These are phyloP conservation scores for Urophycis tenuis DNA, from an alignment of 2,797 vertebrate species.

Conservation along the genomic window DNA sequence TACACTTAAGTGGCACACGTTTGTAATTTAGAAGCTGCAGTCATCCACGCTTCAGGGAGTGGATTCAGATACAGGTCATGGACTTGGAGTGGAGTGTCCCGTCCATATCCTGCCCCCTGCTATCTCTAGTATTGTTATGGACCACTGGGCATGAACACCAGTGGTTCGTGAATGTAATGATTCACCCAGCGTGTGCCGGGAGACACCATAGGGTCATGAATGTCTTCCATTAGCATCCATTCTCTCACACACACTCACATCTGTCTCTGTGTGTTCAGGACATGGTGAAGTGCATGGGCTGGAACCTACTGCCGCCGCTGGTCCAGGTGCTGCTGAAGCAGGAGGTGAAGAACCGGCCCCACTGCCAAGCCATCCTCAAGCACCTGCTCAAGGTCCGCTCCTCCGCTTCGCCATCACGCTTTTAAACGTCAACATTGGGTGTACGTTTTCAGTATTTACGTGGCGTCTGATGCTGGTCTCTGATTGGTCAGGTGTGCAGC, in stretches of 20 bases:
- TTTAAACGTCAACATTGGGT: constrained; percentile 37
- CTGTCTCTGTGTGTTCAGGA: constrained; percentile 59
- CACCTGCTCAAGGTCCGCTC: constrained; percentile 76
- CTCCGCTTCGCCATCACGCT: not conserved
- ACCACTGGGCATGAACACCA: not conserved
- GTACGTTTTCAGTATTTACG: constrained; percentile 31
- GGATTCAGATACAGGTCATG: not conserved
- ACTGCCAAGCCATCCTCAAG: constrained; percentile 79
- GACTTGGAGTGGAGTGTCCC: too few species aligned
- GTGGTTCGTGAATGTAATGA: not conserved
- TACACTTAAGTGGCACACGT: too few species aligned
- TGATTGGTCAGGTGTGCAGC: constrained; percentile 77
- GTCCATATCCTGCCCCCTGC: not conserved
- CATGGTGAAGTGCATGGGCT: constrained; percentile 85
- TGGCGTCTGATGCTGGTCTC: constrained; percentile 22
- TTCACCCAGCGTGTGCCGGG: not conserved
- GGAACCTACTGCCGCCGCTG: constrained; percentile 89
- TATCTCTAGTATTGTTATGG: not conserved
- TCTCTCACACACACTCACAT: not conserved
- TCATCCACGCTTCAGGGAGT: not conserved
- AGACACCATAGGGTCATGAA: not conserved
- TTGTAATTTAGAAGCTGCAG: too few species aligned
- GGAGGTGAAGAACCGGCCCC: constrained; percentile 59
- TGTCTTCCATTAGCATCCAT: not conserved
- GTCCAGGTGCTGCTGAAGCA: constrained; percentile 70